Evolutionary conservation across 2,113 vertebrate genomes (phyloP).

Genomic region (Eolophus roseicapilla): DNA sequence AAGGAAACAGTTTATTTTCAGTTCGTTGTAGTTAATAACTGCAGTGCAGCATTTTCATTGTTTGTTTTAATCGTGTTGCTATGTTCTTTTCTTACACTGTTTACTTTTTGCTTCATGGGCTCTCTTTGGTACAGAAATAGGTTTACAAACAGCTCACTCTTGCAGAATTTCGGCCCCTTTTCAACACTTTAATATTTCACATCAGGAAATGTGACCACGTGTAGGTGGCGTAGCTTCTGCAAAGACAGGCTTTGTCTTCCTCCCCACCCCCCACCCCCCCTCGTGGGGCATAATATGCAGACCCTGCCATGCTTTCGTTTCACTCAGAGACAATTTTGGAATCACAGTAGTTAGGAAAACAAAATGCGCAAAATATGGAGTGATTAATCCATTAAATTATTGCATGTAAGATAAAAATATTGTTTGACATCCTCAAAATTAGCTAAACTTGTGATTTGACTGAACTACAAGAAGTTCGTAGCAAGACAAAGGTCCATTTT

Average conservation of each 20-base stretch:
- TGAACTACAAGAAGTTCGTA: neutral
- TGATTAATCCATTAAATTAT: neutral
- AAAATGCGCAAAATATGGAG: neutral
- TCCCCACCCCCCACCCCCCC: too few species aligned
- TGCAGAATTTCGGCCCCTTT: neutral
- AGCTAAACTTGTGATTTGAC: neutral
- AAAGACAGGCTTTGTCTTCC: neutral
- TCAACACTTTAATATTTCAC: neutral
- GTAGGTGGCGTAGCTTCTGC: neutral
- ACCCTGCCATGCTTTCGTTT: neutral
- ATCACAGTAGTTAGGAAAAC: neutral
- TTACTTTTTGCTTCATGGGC: neutral
- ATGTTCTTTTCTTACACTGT: neutral
- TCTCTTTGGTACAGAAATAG: neutral
- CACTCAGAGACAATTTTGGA: neutral
- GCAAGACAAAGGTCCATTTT: neutral
- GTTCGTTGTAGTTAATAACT: constrained; percentile 13
- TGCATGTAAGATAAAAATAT: neutral
- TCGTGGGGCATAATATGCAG: rapidly evolving
- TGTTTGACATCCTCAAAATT: neutral
- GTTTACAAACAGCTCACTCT: neutral
- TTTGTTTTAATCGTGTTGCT: neutral
- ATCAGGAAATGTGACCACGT: neutral
- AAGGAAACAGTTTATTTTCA: constrained; percentile 53
- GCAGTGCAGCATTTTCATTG: neutral